These are phyloP conservation scores for Cardinalis cardinalis DNA, from an alignment of 2,113 vertebrate species.

Conservation along the genomic window DNA sequence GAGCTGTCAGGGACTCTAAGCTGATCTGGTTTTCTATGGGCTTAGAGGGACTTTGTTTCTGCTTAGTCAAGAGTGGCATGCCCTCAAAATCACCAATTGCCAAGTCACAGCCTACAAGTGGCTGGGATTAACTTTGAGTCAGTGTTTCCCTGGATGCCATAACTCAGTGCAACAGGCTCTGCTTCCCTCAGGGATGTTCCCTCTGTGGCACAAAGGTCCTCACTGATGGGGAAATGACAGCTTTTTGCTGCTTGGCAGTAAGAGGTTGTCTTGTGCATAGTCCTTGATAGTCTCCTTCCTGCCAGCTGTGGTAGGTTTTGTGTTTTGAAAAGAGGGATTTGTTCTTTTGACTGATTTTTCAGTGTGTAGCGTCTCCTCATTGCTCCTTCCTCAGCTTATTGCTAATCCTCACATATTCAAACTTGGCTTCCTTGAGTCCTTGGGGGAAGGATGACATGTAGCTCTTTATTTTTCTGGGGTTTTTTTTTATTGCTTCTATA, in stretches of 20 bases:
- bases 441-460: not conserved
- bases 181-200: not conserved
- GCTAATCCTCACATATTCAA: not conserved
- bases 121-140: not conserved
- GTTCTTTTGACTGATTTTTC: slow-evolving; percentile 10
- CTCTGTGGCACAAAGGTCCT: not conserved
- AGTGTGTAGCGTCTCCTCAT: not conserved
- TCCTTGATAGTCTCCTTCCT: not conserved
- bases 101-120: not conserved
- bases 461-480: not conserved
- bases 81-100: not conserved
- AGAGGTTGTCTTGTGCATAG: not conserved
- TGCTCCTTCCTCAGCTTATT: not conserved
- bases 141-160: not conserved
- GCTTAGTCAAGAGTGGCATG: not conserved
- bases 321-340: slow-evolving; percentile 3
- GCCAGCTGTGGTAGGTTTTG: not conserved
- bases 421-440: not conserved
- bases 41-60: not conserved
- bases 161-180: not conserved
- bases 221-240: accelerated
- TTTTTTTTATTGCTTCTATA: not conserved
- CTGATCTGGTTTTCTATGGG: not conserved
- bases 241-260: not conserved
- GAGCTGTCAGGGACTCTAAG: not conserved